Base-by-base conservation (phyloP, 2,888 invertebrate species). In the Onchidella celtica region DNA sequence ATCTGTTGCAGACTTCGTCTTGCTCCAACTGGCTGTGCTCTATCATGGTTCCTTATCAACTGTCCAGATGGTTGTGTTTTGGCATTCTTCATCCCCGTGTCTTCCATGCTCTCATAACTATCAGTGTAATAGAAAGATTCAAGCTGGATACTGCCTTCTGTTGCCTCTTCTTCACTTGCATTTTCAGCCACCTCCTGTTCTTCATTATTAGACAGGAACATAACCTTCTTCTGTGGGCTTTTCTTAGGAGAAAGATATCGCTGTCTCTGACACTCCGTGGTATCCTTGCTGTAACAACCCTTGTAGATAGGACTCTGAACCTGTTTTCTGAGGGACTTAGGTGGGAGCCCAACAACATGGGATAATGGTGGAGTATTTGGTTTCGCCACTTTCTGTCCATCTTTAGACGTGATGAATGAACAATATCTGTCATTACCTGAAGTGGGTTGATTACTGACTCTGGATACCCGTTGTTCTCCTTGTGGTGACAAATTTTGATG, bases 61-160 rank as follows among this genome's bases (percentile, higher is more conserved):
- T n/a, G n/a, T n/a, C n/a, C n/a, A n/a, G n/a, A n/a, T n/a, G n/a
- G n/a, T n/a, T n/a, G n/a, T n/a, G n/a, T n/a, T 6, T n/a, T 21
- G 27, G 61, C 21, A n/a, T 6, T 24, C 9, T 17, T 61, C 61
- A 61, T 14, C n/a, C 4, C 14, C 4, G 61, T 24, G 9, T 21
- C 27, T 6, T 61, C 4, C 61, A 6, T 17, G 32, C 66, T 72
- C 14, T 47, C 72, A 47, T 9, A 34, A n/a, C 68, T 69, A 27
- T 72, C 72, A 47, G 11, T 55, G 55, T 72, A 72, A 32, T 72
- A 72, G 2, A 69, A 61, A 27, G 38, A 59, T 21, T 59, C 61
- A 0, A 78, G 78, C 38, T 70, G 78, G 9, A 70, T n/a, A 32
- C 70, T 61, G 27, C 63, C 78, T 24, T 65, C 29, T 32, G 6